Evolutionary conservation across 2,888 invertebrate genomes (phyloP), one percentile per base, ranked within the genome.

Genomic region (Tipula helvola): DNA sequence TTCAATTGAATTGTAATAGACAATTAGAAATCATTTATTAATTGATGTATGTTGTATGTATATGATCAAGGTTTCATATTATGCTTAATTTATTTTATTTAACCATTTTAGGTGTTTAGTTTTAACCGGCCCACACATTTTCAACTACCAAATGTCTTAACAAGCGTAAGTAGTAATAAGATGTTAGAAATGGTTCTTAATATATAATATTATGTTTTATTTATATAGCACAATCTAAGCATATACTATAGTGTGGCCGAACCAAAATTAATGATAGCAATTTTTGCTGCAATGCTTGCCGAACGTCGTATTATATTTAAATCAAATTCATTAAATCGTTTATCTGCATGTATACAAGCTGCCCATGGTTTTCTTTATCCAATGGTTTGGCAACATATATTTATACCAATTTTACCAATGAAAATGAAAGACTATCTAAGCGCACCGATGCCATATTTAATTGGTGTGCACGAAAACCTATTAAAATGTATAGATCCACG

Each of bases 361-460:
- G 97, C 98, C 18, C 97, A 98, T 90, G 95, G 97, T 88, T 95
- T 99, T 85, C 94, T 99, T 83, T 99, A 98, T 92, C 99, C 99
- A 0, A 98, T 99, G 98, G 96, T 96, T 89, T 99, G 99, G 99
- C 99, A 99, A 92, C 98, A 99, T 90, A 97, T 99, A 90, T 99
- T 97, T 91, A 98, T 99, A 92, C 99, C 99, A 86, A 96, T 99
- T 89, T 92, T 99, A 89, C 98, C 99, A 36, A 94, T 95, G 91
- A 95, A 96, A 90, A 93, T 99, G 88, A 95, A 96, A 88, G 99
- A 98, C 92, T 97, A 97, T 91, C 92, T 98, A 88, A 93, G 96
- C 89, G 99, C 99, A 13, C 99, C 99, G 0, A 99, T 99, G 99
- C 99, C 99, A 85, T 99, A 97, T 92, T 93, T 99, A 85, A 98